Base-by-base conservation (phyloP, 2,113 vertebrate species). In the Apaloderma vittatum region DNA sequence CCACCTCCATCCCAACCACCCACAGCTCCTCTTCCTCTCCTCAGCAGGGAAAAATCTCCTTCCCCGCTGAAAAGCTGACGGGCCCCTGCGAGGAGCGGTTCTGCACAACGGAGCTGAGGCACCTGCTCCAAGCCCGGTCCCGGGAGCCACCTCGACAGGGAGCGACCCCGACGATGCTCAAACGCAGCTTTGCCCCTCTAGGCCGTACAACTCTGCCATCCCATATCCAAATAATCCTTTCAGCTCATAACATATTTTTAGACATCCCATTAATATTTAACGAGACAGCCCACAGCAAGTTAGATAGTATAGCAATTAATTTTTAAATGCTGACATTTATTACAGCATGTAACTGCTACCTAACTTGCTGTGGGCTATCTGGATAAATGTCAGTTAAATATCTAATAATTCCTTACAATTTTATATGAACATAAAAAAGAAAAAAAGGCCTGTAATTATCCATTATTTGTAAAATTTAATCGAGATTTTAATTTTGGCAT, bases 251-350 rank as follows among this genome's bases (percentile, higher is more conserved):
- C 94, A 76, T 96, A 95, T 97, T 94, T 95, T 94, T 79, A 97
- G 96, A 88, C 94, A 94, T 91, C 1, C 89, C 89, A 95, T 98
- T 97, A 97, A 97, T 98, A 98, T 97, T 97, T 97, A 97, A 98
- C 46, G 55, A 97, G 97, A 79, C 97, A 97, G 97, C 97, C 97
- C 96, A 94, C 97, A 97, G 97, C 97, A 97, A 98, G 96, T 96
- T 95, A 97, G 97, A 97, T 97, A 97, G 96, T 96, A 94, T 19
- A 96, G 97, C 97, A 97, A 98, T 98, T 98, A 97, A 97, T 97
- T 98, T 97, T 96, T 97, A 98, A 98, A 96, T 94, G 97, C 95
- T 96, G 97, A 97, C 97, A 97, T 98, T 98, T 97, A 98, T 97
- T 97, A 97, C 93, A 96, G 92, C 96, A 93, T 97, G 96, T 97